Percentiles rank a stretch among this genome's conserved stretches.
Conservation (phyloP, 2,888 invertebrate genomes). For the Drosophila infuscata region DNA sequence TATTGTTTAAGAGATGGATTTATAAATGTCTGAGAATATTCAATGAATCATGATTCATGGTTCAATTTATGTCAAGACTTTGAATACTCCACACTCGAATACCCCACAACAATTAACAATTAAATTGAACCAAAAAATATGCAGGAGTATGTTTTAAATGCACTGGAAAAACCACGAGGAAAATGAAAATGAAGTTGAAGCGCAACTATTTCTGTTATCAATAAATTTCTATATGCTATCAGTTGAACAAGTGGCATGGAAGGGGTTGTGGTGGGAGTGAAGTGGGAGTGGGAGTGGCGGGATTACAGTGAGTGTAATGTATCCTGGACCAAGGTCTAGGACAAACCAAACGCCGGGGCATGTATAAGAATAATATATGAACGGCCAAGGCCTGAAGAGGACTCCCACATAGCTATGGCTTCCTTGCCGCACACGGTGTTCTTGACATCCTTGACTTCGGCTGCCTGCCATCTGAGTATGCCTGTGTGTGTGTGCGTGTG, state of each 20-base stretch:
- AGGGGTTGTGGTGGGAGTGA: not conserved
- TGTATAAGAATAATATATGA: constrained; percentile 32
- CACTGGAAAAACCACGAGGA: not conserved
- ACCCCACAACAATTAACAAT: not conserved
- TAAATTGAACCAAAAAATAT: not conserved
- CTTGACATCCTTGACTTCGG: constrained; percentile 5
- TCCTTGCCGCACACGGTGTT: not conserved
- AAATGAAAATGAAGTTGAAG: not conserved
- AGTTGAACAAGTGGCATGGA: not conserved
- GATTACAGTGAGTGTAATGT: constrained; percentile 13
- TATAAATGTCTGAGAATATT: not conserved
- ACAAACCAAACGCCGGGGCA: constrained; percentile 20
- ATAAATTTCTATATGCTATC: not conserved
- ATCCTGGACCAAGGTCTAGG: constrained; percentile 12
- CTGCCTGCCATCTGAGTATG: not conserved
- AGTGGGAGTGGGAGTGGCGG: not conserved
- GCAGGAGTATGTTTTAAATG: not conserved
- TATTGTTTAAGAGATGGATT: not conserved
- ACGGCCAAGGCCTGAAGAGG: constrained; percentile 22
- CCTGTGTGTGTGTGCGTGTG: not conserved
- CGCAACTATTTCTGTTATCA: not conserved
- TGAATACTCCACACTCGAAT: not conserved
- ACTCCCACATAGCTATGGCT: constrained; percentile 21
- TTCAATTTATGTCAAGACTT: too few species aligned
- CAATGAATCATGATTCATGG: too few species aligned